Percentiles rank a stretch among this genome's conserved stretches.
Evolutionary conservation across 1,140 invertebrate species (phyloP).

Genomic region (Stegodyphus dumicola): DNA sequence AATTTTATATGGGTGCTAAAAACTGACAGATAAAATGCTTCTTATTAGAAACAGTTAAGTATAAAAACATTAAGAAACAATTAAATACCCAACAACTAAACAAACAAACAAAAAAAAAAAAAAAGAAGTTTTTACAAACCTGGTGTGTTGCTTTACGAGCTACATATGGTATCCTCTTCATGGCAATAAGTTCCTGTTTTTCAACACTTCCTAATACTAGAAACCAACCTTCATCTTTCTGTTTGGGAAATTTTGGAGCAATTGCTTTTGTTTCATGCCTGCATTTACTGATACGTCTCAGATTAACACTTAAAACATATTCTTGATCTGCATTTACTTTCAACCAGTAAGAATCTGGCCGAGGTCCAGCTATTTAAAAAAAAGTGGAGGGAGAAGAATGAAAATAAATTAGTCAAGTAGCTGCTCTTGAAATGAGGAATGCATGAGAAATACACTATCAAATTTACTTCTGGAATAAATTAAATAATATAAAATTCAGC

Average conservation of each 20-base stretch:
- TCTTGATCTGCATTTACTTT: constrained; percentile 78
- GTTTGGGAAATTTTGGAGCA: constrained; percentile 87
- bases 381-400: too few relatives aligned
- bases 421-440: too few relatives aligned
- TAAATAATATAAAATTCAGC: too few relatives aligned
- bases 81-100: neutral
- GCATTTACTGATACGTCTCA: constrained; percentile 60
- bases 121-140: neutral
- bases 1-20: neutral
- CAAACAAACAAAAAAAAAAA: too few relatives aligned
- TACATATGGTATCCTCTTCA: constrained; percentile 78
- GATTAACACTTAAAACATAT: constrained; percentile 76
- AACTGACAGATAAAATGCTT: neutral
- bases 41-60: too few relatives aligned
- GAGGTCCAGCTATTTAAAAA: too few relatives aligned
- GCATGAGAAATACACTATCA: too few relatives aligned
- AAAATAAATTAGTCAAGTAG: too few relatives aligned
- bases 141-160: constrained; percentile 64
- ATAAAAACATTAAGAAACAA: neutral
- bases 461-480: too few relatives aligned
- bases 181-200: constrained; percentile 81
- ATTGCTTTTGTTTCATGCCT: constrained; percentile 72
- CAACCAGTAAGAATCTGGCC: constrained; percentile 70
- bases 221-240: constrained; percentile 97
- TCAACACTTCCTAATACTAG: constrained; percentile 82